These are phyloP conservation scores for Coracopsis vasa DNA, from an alignment of 2,113 vertebrate species.

Conservation along the genomic window DNA sequence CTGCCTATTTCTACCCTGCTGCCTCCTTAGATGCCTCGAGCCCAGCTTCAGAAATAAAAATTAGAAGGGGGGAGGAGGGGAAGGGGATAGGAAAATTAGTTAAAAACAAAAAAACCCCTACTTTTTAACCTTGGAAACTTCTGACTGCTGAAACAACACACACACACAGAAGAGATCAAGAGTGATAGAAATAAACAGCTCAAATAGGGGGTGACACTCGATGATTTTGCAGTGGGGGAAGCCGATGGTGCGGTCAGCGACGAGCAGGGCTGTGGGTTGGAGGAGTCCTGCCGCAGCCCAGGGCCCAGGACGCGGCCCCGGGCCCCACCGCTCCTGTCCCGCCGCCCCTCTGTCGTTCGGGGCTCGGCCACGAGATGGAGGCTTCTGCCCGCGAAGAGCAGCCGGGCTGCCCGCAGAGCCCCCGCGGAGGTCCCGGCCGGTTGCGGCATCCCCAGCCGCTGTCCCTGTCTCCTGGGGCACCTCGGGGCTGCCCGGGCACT, in stretches of 20 bases:
- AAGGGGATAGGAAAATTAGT: background rate
- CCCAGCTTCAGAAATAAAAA: background rate
- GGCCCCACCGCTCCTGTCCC: background rate
- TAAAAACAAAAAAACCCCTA: too few species aligned
- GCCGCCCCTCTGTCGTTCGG: background rate
- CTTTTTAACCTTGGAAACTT: background rate
- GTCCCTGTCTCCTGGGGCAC: background rate
- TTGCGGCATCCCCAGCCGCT: background rate
- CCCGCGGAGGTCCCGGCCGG: background rate
- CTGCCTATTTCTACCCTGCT: background rate
- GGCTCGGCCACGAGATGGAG: constrained; percentile 70
- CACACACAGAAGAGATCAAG: fast-evolving
- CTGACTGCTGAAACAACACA: background rate
- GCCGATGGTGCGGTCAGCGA: fast-evolving
- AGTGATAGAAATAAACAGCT: background rate
- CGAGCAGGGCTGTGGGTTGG: background rate
- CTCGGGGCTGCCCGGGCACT: fast-evolving
- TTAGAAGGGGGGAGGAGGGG: fast-evolving
- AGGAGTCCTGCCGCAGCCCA: background rate
- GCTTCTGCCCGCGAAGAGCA: constrained; percentile 9
- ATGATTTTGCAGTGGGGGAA: fast-evolving
- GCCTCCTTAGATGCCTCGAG: background rate
- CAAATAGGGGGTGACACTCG: fast-evolving
- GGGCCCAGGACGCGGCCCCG: fast-evolving
- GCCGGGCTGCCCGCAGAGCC: background rate